Percentiles rank a stretch among this genome's conserved stretches.
Conservation (phyloP, 2,113 vertebrate genomes). For the Heterotilapia buettikoferi region DNA sequence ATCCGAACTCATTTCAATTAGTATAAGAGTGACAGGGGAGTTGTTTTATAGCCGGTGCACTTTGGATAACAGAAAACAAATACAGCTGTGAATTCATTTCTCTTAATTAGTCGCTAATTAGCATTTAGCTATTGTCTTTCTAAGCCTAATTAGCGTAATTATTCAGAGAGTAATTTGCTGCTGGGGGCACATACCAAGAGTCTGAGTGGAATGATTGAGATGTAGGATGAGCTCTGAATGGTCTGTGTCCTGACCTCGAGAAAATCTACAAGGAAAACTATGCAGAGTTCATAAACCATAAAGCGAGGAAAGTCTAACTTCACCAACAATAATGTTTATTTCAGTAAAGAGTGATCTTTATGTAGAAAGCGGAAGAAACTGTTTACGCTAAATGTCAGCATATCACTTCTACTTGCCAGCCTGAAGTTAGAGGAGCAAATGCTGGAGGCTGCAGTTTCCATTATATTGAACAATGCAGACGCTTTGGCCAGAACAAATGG, state of each 20-base stretch:
- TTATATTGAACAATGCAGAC: neutral
- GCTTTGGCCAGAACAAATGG: neutral
- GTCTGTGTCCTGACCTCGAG: slow-evolving; percentile 14
- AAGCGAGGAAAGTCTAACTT: neutral
- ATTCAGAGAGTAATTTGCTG: slow-evolving; percentile 55
- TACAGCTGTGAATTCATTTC: slow-evolving; percentile 53
- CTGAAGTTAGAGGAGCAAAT: neutral
- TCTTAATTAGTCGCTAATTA: slow-evolving; percentile 65
- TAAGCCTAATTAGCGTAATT: slow-evolving; percentile 64
- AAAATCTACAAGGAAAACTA: neutral
- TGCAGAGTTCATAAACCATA: neutral
- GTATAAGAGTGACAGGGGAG: slow-evolving; percentile 24
- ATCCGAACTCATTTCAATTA: slow-evolving; percentile 31
- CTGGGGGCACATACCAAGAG: slow-evolving; percentile 25
- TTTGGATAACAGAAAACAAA: slow-evolving; percentile 55
- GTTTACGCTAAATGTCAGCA: neutral
- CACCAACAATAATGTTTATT: neutral
- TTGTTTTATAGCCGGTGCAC: slow-evolving; percentile 32
- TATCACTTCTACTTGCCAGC: neutral
- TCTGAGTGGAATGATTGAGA: slow-evolving; percentile 43
- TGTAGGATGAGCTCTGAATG: slow-evolving; percentile 21
- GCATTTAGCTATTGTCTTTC: slow-evolving; percentile 60
- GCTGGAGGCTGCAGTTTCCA: neutral
- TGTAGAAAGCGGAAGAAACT: neutral
- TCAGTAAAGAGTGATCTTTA: neutral